A percentile compares a stretch with the other conserved stretches of the same genome.
These are phyloP conservation scores for Tetragonula clypearis DNA, from an alignment of 1,140 invertebrate species.

Conservation along the genomic window DNA sequence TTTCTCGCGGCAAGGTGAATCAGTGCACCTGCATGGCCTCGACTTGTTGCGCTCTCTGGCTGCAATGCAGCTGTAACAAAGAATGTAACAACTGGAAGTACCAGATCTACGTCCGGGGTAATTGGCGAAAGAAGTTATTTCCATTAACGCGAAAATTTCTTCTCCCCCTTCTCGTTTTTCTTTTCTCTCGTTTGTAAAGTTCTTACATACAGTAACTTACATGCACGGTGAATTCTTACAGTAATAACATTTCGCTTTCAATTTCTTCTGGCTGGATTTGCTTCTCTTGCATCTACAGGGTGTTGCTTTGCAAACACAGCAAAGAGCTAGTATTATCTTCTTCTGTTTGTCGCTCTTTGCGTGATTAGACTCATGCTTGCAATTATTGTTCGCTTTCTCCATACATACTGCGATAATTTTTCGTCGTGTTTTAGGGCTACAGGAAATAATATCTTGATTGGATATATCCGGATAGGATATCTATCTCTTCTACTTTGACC, in stretches of 20 bases:
- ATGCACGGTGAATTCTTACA: slow-evolving; percentile 73
- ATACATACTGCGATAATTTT: slow-evolving; percentile 24
- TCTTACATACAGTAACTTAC: slow-evolving; percentile 52
- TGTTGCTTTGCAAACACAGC: slow-evolving; percentile 53
- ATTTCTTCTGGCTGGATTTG: slow-evolving; percentile 42
- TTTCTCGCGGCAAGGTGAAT: slow-evolving; percentile 56
- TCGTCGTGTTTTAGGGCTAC: slow-evolving; percentile 26
- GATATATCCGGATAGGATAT: not conserved
- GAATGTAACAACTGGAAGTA: slow-evolving; percentile 48
- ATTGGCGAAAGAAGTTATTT: not conserved
- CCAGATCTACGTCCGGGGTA: slow-evolving; percentile 19
- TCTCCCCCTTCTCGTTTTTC: not conserved
- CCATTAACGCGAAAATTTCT: not conserved
- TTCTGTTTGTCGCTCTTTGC: slow-evolving; percentile 20
- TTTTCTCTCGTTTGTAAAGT: not conserved
- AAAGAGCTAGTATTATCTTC: slow-evolving; percentile 35
- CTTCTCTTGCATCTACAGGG: slow-evolving; percentile 62
- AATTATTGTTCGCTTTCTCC: slow-evolving; percentile 43
- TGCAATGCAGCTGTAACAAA: slow-evolving; percentile 56
- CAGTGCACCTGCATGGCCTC: slow-evolving; percentile 59
- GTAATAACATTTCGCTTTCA: slow-evolving; percentile 72
- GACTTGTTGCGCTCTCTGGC: slow-evolving; percentile 38
- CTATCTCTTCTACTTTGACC: not conserved
- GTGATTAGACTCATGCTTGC: slow-evolving; percentile 18
- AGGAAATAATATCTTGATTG: not conserved